These are phyloP conservation scores for Rhynchonycteris naso DNA, from an alignment of 2,797 vertebrate species.

Conservation along the genomic window DNA sequence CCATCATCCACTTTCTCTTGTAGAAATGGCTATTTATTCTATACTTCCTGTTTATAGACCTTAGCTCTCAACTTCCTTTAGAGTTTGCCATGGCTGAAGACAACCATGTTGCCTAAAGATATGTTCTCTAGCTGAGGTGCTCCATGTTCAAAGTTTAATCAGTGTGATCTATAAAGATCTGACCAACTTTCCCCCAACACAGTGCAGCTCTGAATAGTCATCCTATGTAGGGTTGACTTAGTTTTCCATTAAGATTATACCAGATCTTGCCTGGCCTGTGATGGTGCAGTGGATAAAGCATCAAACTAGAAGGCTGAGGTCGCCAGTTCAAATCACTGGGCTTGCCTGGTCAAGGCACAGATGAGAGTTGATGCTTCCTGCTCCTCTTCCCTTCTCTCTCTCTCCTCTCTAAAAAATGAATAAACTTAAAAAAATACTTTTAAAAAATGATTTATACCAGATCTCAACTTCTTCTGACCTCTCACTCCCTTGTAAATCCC, in stretches of 20 bases:
- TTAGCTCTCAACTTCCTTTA: not conserved
- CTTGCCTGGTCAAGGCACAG: too few relatives aligned
- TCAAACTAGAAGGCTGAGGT: too few relatives aligned
- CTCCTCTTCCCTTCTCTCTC: too few relatives aligned
- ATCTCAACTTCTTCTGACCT: not conserved
- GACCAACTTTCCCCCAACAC: not conserved
- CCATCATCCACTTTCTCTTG: not conserved
- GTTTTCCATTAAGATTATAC: too few relatives aligned
- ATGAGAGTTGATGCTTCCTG: too few relatives aligned
- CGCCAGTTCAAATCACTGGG: too few relatives aligned
- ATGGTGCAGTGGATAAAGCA: too few relatives aligned
- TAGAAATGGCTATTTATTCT: not conserved
- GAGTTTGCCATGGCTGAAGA: not conserved
- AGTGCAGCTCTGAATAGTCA: not conserved
- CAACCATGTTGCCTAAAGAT: not conserved
- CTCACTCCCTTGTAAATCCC: not conserved
- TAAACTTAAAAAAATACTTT: too few relatives aligned
- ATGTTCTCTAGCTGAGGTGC: rapidly evolving
- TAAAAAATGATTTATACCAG: not conserved
- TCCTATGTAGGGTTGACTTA: not conserved
- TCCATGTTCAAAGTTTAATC: not conserved
- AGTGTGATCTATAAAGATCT: not conserved
- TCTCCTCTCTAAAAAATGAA: too few relatives aligned
- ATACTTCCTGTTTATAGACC: not conserved
- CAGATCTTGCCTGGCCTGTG: too few relatives aligned